Percentiles rank a stretch among this genome's conserved stretches.
Evolutionary conservation across 2,888 invertebrate genomes (phyloP).

Genomic region (Cosmia trapezina): DNA sequence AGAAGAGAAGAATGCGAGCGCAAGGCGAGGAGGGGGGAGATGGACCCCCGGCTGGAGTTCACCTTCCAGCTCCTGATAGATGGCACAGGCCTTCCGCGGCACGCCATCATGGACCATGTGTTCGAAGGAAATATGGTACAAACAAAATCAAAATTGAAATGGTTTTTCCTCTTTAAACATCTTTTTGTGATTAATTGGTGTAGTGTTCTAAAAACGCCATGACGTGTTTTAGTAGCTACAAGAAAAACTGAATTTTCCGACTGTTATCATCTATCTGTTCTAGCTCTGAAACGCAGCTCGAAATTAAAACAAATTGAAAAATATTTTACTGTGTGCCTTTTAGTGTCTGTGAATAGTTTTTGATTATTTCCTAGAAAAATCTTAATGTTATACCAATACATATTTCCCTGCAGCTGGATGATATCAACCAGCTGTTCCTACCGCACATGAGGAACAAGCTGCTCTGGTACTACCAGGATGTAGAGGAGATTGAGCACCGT

Average conservation of each 20-base stretch:
- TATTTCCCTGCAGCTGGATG: slow-evolving; percentile 92
- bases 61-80: slow-evolving; percentile 97
- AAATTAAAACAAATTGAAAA: background rate
- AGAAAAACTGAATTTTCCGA: background rate
- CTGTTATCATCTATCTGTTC: background rate
- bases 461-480: slow-evolving; percentile 97
- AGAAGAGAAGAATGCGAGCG: slow-evolving; percentile 97
- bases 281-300: background rate
- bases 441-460: slow-evolving; percentile 96
- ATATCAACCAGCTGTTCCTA: slow-evolving; percentile 96
- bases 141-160: background rate
- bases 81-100: slow-evolving; percentile 94
- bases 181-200: background rate
- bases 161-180: background rate
- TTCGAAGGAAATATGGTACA: slow-evolving; percentile 96
- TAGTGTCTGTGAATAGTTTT: background rate
- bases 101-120: slow-evolving; percentile 97
- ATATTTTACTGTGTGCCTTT: background rate
- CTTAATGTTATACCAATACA: background rate
- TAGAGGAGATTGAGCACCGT: slow-evolving; percentile 92
- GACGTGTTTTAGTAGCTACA: background rate
- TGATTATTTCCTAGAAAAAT: background rate
- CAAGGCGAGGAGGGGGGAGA: slow-evolving; percentile 96
- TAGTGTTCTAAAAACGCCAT: background rate
- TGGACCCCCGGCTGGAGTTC: slow-evolving; percentile 97